Conservation (phyloP, 2,888 invertebrate species). For the Oligia fasciuncula region DNA sequence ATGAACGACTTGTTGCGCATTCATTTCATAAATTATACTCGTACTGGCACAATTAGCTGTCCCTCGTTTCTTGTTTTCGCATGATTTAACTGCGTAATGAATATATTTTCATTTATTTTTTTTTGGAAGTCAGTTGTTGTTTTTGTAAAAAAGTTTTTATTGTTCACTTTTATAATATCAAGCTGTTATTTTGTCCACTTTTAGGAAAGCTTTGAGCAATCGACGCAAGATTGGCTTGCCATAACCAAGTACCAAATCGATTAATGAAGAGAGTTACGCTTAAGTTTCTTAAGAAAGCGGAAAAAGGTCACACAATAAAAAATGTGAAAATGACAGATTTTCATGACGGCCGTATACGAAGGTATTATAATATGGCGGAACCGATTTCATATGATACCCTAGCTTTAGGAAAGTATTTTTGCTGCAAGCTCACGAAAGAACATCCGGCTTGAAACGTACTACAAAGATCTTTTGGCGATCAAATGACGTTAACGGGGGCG, state of each 20-base stretch:
- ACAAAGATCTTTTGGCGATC: background rate
- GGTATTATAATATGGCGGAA: background rate
- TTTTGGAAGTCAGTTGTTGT: no score
- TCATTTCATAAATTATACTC: conserved; percentile 47
- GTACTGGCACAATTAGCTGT: conserved; percentile 47
- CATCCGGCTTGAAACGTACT: background rate
- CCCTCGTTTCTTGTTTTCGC: conserved; percentile 31
- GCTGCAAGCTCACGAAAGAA: background rate
- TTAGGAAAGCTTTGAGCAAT: background rate
- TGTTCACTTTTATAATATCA: background rate
- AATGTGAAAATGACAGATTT: background rate
- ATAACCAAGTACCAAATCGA: background rate
- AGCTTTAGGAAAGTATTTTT: background rate
- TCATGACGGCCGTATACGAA: no score
- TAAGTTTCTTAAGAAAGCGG: background rate
- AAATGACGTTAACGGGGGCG: background rate
- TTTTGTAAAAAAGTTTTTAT: no score
- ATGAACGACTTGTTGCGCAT: conserved; percentile 62
- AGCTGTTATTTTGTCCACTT: background rate
- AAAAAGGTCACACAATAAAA: background rate
- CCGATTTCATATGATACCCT: background rate
- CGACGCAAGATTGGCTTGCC: background rate
- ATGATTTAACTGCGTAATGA: conserved; percentile 23
- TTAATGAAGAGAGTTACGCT: background rate
- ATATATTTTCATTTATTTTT: conserved; percentile 21